phyloP scores from a whole-genome alignment of 2,797 vertebrate species.

The Mallotus villosus region DNA sequence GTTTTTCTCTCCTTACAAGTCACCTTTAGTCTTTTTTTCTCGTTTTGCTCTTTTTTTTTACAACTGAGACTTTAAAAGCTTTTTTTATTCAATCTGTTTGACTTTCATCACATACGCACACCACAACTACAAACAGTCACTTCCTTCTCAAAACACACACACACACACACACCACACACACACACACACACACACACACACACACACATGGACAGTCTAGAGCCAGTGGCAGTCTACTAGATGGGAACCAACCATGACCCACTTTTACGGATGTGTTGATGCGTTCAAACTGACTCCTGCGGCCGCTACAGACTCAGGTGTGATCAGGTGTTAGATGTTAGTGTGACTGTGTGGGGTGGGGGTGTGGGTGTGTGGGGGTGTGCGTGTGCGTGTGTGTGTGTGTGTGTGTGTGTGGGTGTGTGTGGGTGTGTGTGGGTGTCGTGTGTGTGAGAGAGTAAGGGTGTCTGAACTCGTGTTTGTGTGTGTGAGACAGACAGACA shows the following conservation, averaged over 20 bases:
- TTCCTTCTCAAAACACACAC: too few species aligned
- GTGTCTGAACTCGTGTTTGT: background rate
- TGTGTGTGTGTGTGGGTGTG: background rate
- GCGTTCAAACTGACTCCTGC: background rate
- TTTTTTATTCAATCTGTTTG: background rate
- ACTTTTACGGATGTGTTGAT: conserved; percentile 18
- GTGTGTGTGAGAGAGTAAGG: too few species aligned
- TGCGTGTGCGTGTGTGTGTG: background rate
- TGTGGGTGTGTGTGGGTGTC: background rate
- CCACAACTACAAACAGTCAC: background rate
- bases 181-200: background rate
- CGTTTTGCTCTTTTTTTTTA: too few species aligned
- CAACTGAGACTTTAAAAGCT: background rate
- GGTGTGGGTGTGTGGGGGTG: background rate
- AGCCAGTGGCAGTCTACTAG: background rate
- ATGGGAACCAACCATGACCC: conserved; percentile 24
- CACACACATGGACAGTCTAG: background rate
- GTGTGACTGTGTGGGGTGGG: background rate
- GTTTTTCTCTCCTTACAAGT: conserved; percentile 14
- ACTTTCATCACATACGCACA: background rate
- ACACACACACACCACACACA: too few species aligned
- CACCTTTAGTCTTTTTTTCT: too few species aligned
- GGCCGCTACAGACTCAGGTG: conserved; percentile 2
- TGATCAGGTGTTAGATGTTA: background rate
- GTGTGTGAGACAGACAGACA: background rate